Conservation (phyloP, 2,113 vertebrate species). For the Dromiciops gliroides region DNA sequence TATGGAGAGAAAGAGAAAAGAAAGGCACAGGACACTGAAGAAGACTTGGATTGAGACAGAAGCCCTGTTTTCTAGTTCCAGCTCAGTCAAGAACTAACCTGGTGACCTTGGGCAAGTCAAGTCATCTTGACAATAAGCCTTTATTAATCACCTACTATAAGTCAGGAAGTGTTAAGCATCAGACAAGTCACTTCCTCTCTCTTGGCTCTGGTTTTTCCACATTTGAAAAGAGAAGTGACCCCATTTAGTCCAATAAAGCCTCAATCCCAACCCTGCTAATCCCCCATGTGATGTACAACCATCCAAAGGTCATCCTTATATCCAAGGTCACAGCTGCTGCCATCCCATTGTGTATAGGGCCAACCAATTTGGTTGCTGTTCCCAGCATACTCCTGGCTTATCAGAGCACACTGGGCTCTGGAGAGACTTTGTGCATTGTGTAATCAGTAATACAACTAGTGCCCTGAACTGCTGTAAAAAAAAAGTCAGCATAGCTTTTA, state of each 20-base stretch:
- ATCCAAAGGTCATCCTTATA: background rate
- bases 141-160: background rate
- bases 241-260: background rate
- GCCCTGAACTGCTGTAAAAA: background rate
- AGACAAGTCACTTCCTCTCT: background rate
- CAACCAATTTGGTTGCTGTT: background rate
- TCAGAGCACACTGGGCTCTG: background rate
- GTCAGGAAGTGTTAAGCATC: background rate
- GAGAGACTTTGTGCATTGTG: background rate
- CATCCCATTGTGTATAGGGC: background rate
- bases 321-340: background rate
- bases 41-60: background rate
- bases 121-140: too few relatives aligned
- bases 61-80: background rate
- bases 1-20: background rate
- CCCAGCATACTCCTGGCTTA: background rate
- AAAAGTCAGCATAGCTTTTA: background rate
- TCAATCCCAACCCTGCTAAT: background rate
- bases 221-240: background rate
- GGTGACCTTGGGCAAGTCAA: background rate
- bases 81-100: background rate
- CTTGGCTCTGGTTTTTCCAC: background rate
- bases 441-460: background rate
- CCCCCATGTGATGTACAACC: background rate
- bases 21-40: too few relatives aligned